These are phyloP conservation scores for Morone saxatilis DNA, from an alignment of 2,113 vertebrate species.

Conservation along the genomic window DNA sequence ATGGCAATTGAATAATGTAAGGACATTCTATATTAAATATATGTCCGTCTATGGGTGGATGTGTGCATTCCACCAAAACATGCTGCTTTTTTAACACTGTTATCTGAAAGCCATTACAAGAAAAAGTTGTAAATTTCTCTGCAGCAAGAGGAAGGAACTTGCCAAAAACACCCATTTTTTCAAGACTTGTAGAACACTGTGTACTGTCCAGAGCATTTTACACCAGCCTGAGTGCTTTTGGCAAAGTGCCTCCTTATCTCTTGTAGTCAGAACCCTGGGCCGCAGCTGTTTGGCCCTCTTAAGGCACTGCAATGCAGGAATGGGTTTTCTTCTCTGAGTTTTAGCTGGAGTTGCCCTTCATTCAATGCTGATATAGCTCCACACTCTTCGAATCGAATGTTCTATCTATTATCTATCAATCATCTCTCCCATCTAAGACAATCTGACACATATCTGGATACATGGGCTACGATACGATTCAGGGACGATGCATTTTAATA, in stretches of 20 bases:
- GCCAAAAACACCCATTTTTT: conserved; percentile 2
- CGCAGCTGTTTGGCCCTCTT: conserved; percentile 18
- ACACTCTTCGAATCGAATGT: too few relatives aligned
- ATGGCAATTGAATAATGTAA: neutral
- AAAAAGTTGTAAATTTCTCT: conserved; percentile 5
- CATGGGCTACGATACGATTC: too few relatives aligned
- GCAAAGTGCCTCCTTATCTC: conserved; percentile 47
- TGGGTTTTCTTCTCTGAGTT: neutral
- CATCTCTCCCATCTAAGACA: too few relatives aligned
- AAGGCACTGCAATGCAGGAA: conserved; percentile 14
- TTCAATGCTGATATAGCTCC: neutral
- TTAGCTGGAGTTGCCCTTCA: neutral
- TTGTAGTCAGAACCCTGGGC: conserved; percentile 40
- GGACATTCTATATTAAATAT: neutral
- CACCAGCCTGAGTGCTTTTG: conserved; percentile 36
- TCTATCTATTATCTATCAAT: too few relatives aligned
- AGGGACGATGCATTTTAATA: too few relatives aligned
- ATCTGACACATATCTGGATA: too few relatives aligned
- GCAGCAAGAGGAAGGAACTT: neutral
- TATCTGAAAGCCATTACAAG: conserved; percentile 39
- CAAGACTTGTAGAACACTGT: conserved; percentile 36
- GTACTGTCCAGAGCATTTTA: conserved; percentile 35
- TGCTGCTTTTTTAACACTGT: neutral
- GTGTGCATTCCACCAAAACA: neutral
- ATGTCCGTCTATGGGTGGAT: neutral